Evolutionary conservation across 1,140 invertebrate species (phyloP), one percentile per base, ranked within the genome.

Genomic region (Trachymyrmex cornetzi): DNA sequence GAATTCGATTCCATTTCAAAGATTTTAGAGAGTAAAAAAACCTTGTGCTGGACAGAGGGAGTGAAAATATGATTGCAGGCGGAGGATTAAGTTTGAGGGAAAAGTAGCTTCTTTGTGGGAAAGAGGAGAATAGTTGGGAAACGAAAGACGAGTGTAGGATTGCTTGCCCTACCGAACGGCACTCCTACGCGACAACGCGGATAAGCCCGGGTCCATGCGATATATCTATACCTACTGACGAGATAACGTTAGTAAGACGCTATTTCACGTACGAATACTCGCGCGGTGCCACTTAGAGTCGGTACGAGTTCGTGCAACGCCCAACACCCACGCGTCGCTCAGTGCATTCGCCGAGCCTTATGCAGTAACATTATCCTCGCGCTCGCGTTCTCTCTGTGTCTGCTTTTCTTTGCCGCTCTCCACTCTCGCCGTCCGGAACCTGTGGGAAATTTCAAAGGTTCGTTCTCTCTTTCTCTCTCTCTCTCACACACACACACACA

Each of bases 121-220:
- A 63, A 30, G 44, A 67, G 24, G 27, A 38, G 69, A 55, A n/a
- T 19, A 53, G 59, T 9, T 27, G 69, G 69, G 38, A 75, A 81
- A 67, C 44, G 85, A 81, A 87, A 80, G 57, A 85, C 87, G 85
- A 88, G 79, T 66, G 86, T 71, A 57, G 55, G 80, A 81, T 69
- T 85, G n/a, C 87, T 55, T 69, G 88, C 80, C 82, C 67, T 85
- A 81, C 66, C 77, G 69, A 86, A 55, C 55, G 22, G 55, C 69
- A 89, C 91, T 92, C 90, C 88, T 91, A 92, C 90, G 85, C 90
- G 89, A 87, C 84, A 84, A 84, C 79, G 71, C 53, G 85, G 81
- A 90, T 88, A 91, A 89, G 87, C 87, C 87, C 77, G 84, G 77
- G 67, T 88, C 79, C 79, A 34, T 14, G 27, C 81, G 59, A 85